Percentiles rank a stretch among this genome's conserved stretches.
phyloP scores from a whole-genome alignment of 2,888 invertebrate species.

The Seira musarum region DNA sequence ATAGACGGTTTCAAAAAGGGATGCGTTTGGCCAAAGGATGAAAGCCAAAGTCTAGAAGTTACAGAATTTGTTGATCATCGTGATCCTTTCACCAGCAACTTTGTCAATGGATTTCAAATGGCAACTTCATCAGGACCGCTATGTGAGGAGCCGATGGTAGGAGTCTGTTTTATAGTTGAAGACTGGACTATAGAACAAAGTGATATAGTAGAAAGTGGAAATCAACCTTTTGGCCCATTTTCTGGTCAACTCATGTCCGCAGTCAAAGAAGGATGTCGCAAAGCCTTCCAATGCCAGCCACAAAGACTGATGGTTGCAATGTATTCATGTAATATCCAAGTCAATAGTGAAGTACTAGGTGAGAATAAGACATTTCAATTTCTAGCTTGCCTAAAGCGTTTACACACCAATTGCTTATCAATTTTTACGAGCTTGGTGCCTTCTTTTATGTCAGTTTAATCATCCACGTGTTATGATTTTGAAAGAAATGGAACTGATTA shows the following conservation, averaged over 20 bases:
- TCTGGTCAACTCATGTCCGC: conserved; percentile 93
- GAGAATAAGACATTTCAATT: conserved; percentile 73
- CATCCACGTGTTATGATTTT: no score
- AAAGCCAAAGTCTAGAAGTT: conserved; percentile 36
- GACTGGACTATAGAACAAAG: conserved; percentile 80
- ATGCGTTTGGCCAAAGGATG: conserved; percentile 74
- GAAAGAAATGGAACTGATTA: no score
- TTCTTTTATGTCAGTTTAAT: no score
- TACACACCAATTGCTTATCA: no score
- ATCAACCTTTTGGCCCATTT: conserved; percentile 74
- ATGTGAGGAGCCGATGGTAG: conserved; percentile 97
- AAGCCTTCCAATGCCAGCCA: conserved; percentile 90
- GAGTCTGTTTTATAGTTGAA: conserved; percentile 91
- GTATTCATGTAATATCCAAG: conserved; percentile 88
- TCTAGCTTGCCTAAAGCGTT: no score
- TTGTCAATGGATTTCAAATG: conserved; percentile 90
- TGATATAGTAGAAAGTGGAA: conserved; percentile 36
- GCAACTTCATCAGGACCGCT: conserved; percentile 92
- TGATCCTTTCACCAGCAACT: conserved; percentile 77
- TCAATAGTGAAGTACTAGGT: conserved; percentile 91
- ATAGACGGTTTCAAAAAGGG: conserved; percentile 79
- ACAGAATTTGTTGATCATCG: conserved; percentile 63
- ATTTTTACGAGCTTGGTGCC: no score
- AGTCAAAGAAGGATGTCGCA: conserved; percentile 89
- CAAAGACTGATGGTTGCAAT: conserved; percentile 96